Evolutionary conservation across 2,888 invertebrate species (phyloP).

Genomic region (Cryptophagus acutangulus): DNA sequence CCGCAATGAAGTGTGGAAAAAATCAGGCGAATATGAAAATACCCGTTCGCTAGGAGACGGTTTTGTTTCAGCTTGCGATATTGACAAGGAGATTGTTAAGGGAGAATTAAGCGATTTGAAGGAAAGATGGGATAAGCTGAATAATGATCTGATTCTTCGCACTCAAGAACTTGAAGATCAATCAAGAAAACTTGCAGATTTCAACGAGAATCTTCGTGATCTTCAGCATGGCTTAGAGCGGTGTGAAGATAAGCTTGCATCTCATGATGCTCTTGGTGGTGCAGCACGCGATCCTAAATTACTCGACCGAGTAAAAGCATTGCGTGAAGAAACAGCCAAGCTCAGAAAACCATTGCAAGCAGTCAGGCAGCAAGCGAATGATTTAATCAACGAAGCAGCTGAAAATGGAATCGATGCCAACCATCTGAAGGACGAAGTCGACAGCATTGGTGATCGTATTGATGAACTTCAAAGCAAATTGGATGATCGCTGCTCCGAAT

Average conservation of each 20-base stretch:
- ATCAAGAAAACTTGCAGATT: constrained; percentile 74
- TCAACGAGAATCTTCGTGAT: constrained; percentile 77
- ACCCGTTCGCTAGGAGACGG: constrained; percentile 81
- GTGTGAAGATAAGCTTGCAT: constrained; percentile 79
- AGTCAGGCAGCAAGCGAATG: constrained; percentile 60
- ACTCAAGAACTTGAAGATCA: constrained; percentile 80
- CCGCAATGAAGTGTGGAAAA: constrained; percentile 90
- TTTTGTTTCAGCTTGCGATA: constrained; percentile 82
- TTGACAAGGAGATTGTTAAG: constrained; percentile 85
- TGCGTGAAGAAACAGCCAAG: constrained; percentile 75
- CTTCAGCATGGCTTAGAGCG: constrained; percentile 80
- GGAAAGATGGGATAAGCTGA: constrained; percentile 86
- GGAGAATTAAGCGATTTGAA: constrained; percentile 75
- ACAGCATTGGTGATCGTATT: constrained; percentile 69
- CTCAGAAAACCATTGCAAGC: constrained; percentile 68
- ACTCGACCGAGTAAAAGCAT: constrained; percentile 75
- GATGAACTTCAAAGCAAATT: constrained; percentile 72
- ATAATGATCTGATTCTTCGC: constrained; percentile 73
- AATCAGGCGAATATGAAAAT: constrained; percentile 89
- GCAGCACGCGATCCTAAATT: constrained; percentile 78
- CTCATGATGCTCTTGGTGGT: constrained; percentile 67
- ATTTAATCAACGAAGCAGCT: constrained; percentile 70
- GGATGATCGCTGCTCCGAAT: constrained; percentile 69
- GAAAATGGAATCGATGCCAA: constrained; percentile 73
- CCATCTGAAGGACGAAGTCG: constrained; percentile 73